Conservation (phyloP, 2,113 vertebrate genomes). For the Atractosteus spatula region DNA sequence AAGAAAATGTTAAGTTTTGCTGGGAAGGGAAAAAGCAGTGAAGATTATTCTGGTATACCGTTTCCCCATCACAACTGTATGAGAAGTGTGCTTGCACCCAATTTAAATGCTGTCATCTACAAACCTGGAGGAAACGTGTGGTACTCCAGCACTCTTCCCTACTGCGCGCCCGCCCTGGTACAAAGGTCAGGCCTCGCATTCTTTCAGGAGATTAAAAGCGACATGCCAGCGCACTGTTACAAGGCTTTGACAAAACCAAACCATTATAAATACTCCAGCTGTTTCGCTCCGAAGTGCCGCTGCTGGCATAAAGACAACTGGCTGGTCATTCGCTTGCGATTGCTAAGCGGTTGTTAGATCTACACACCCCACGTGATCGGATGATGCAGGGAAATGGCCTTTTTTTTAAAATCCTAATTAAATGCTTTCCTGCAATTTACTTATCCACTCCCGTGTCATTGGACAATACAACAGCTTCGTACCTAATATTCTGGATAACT, state of each 20-base stretch:
- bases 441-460: neutral
- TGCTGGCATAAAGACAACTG: neutral
- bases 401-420: neutral
- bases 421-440: neutral
- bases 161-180: neutral
- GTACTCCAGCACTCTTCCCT: neutral
- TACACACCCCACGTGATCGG: neutral
- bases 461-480: neutral
- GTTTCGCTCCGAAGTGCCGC: neutral
- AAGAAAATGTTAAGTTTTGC: too few relatives aligned
- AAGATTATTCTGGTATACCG: too few relatives aligned
- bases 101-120: too few relatives aligned
- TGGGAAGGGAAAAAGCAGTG: too few relatives aligned
- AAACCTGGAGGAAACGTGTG: too few relatives aligned
- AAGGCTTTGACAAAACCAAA: conserved; percentile 13
- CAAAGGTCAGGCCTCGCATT: conserved; percentile 26
- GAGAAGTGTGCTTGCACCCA: too few relatives aligned
- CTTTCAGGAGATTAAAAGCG: conserved; percentile 32
- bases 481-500: neutral
- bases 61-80: too few relatives aligned
- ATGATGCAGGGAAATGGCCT: neutral
- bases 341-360: neutral
- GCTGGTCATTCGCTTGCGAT: neutral
- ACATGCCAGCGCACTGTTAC: conserved; percentile 20
- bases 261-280: conserved; percentile 11